Evolutionary conservation across 2,888 invertebrate genomes (phyloP).

Genomic region (Hypselothyrea guttata): DNA sequence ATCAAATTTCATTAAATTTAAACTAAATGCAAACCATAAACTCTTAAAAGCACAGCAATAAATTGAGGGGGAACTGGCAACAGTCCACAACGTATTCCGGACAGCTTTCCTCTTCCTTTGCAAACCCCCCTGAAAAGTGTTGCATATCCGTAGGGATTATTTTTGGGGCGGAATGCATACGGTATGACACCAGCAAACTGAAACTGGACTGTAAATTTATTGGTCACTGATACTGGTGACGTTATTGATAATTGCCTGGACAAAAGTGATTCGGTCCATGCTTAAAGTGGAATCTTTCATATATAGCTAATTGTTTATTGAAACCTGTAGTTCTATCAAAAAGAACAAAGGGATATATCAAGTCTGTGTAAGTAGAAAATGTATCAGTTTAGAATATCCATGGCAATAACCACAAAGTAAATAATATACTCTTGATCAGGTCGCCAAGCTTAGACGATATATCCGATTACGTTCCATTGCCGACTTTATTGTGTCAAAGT

Average conservation of each 20-base stretch:
- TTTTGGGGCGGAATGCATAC: conserved; percentile 6
- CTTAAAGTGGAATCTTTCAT: too few species aligned
- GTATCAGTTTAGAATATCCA: too few species aligned
- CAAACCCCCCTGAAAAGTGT: conserved; percentile 20
- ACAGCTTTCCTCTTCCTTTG: neutral
- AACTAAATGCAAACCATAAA: conserved; percentile 20
- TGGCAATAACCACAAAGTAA: too few species aligned
- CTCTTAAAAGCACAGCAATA: neutral
- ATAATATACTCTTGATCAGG: too few species aligned
- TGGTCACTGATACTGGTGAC: conserved; percentile 15
- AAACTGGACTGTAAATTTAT: conserved; percentile 5
- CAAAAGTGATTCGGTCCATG: too few species aligned
- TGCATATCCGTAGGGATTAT: conserved; percentile 19
- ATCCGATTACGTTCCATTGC: neutral
- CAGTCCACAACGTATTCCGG: conserved; percentile 18
- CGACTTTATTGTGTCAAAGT: neutral
- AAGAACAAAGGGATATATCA: too few species aligned
- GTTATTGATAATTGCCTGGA: conserved; percentile 31
- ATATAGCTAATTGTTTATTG: too few species aligned
- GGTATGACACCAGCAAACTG: conserved; percentile 7
- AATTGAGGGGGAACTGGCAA: neutral
- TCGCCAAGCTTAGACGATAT: too few species aligned
- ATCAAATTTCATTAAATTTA: conserved; percentile 42
- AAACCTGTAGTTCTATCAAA: too few species aligned
- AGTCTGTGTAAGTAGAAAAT: too few species aligned